Base-by-base conservation (phyloP, 2,888 invertebrate species). In the Hyposoter dolosus region DNA sequence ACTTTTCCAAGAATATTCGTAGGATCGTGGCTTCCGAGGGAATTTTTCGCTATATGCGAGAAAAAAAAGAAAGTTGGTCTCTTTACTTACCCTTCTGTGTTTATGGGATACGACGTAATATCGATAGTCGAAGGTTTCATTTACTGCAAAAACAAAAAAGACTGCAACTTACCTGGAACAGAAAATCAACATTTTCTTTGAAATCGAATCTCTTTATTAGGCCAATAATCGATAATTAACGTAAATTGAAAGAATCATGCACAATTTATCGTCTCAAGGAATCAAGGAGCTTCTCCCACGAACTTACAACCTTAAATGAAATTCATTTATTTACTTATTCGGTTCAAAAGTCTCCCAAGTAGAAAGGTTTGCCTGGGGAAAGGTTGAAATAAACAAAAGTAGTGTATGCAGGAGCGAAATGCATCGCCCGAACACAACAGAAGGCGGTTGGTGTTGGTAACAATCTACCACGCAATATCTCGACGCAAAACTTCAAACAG, bases 401-500 rank as follows among this genome's bases (percentile, higher is more conserved):
- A 66, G 28, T 28, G 28, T 56, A 72, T 71, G 56, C 50, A 66
- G 40, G 19, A 60, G 74, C 35, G 35, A 35, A 35, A 4, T 43
- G 50, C 72, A 53, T 7, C 28, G 60, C n/a, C 72, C 63, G 79
- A 50, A 53, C 63, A 68, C 40, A 40, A 40, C 4, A 40, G 40
- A n/a, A 32, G 19, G 68, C 68, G 72, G 56, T 23, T 35, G 45
- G 28, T 40, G 71, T 35, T 72, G 72, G 66, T 82, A 75, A 77
- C 80, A 77, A 86, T 86, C 80, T 86, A 80, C 85, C 77, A 86
- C 83, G 83, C 83, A 83, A 86, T 86, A 83, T 77, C 80, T 71
- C 72, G 72, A 83, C 85, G 78, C 50, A 65, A 68, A 81, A 83
- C 85, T 83, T 86, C 60, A 86, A 86, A 86, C 85, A 74, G 56